Conservation (phyloP, 2,888 invertebrate species). For the Lasioglossum leucozonium region DNA sequence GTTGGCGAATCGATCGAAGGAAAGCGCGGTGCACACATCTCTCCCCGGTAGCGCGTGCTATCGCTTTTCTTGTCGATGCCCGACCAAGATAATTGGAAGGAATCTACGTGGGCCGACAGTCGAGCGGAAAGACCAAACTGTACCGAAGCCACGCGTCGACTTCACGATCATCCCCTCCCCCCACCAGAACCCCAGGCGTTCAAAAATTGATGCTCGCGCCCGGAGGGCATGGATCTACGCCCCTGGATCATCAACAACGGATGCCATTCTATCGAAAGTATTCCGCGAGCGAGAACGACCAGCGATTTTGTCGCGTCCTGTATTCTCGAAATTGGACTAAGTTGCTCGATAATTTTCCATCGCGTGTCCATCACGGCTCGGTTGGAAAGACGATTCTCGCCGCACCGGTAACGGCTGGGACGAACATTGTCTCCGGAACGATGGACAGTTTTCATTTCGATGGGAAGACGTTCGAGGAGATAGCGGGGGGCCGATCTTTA, state of each 20-base stretch:
- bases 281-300: neutral
- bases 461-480: neutral
- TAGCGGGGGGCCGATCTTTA: neutral
- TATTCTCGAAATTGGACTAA: neutral
- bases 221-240: neutral
- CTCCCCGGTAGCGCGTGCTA: constrained; percentile 27
- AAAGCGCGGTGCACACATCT: constrained; percentile 11
- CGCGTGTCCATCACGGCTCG: neutral
- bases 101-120: neutral
- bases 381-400: neutral
- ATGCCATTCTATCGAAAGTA: neutral
- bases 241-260: neutral
- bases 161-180: neutral
- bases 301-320: neutral
- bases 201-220: neutral
- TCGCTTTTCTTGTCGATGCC: constrained; percentile 54
- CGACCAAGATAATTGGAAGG: constrained; percentile 32
- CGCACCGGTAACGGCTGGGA: too few species aligned
- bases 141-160: neutral
- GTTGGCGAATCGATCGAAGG: constrained; percentile 59
- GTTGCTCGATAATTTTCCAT: neutral
- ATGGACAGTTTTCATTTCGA: constrained; percentile 1
- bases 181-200: neutral
- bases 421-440: neutral
- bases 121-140: neutral